Evolutionary conservation across 2,113 vertebrate species (phyloP), one percentile per base, ranked within the genome.

Genomic region (Natator depressus): DNA sequence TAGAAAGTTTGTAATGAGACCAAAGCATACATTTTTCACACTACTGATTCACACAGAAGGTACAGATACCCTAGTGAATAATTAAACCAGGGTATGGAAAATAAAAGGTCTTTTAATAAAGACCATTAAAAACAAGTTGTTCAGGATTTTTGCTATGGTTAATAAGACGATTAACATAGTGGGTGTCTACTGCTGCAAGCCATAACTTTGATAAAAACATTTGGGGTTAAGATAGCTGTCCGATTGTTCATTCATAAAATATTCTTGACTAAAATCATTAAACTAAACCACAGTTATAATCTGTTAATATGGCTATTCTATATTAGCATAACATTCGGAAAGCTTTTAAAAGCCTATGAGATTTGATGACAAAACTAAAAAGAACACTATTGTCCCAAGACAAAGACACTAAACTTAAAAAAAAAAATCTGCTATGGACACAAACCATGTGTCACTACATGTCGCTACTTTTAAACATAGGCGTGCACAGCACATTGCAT

Each of bases 241-340:
- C 4, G 19, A 55, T 81, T 20, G 46, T 84, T 84, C 54, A 8
- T 91, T 90, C 89, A 84, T 57, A 55, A 93, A 65, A 27, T 1
- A 0, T n/a, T n/a, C 0, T 0, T 12, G 53, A 81, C 78, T 50
- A 29, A 0, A 4, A 82, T 35, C 42, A 62, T 13, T 46, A 89
- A 57, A 91, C 8, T 14, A 47, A 53, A 90, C 19, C 17, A 72
- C 24, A 54, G 80, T 80, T 57, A 6, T 85, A 14, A 22, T 62
- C 75, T 46, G 31, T 57, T 29, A 53, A 19, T 80, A 49, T 0
- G 4, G 27, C 38, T 75, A 51, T 91, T 4, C 10, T 65, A 35
- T 79, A 88, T 79, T 53, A 95, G 9, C 29, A 50, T 17, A 82
- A 97, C 91, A 80, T 46, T 49, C n/a, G 16, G 10, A 82, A 76